Evolutionary conservation across 2,113 vertebrate genomes (phyloP), one percentile per base, ranked within the genome.

Genomic region (Zapornia atra): DNA sequence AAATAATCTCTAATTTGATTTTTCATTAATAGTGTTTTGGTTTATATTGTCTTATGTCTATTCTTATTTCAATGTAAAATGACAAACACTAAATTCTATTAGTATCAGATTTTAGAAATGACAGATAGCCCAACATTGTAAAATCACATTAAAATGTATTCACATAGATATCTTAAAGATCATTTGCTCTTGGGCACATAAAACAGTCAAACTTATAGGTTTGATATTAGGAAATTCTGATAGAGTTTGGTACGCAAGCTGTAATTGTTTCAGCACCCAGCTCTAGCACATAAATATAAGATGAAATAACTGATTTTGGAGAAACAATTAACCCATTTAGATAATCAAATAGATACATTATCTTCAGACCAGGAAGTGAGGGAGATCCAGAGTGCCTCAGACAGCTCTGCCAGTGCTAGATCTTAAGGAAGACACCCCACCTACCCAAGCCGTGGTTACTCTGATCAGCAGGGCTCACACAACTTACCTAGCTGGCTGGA

Each of bases 11-110:
- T 96, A 85, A 94, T 96, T 94, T 82, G 48, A 80, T 90, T 96
- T 93, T 92, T 82, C 36, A 7, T 95, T 96, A 95, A 93, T 90
- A 88, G 33, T 66, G 66, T 85, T 97, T 94, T 77, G 59, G 73
- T 85, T 96, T 94, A 38, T 75, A 38, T 65, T 79, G 29, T 77
- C 33, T 96, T 94, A 96, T 36, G 63, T 72, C 93, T 94, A 71
- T 78, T 92, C 77, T 92, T 96, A 92, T 80, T 94, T 82, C 81
- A 86, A 75, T 83, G n/a, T 73, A 86, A 90, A 95, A 83, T 0
- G 46, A 81, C 61, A 96, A 96, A 93, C 63, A 94, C 66, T 92
- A 81, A 87, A 97, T 94, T 95, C 63, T 85, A 65, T 96, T 94
- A 94, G 66, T 46, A 95, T 90, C 92, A 97, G 79, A 87, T 92